Evolutionary conservation across 2,113 vertebrate species (phyloP), one percentile per base, ranked within the genome.

Genomic region (Myxocyprinus asiaticus): DNA sequence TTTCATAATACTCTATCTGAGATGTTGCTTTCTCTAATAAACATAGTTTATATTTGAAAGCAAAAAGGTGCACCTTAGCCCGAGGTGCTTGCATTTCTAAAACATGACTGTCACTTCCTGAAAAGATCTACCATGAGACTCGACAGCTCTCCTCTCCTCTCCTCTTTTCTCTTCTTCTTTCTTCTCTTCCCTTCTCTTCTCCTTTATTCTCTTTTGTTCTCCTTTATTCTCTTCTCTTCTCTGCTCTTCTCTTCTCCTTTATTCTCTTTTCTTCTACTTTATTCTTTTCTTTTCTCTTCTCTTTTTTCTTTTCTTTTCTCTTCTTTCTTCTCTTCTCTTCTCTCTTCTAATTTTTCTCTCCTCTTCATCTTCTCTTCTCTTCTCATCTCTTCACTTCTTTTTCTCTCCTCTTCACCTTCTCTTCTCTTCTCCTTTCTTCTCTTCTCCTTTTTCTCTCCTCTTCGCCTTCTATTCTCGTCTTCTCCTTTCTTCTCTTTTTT

Each of bases 91-190:
- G 43, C 10, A 11, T 79, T 79, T 72, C 64, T 47, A 66, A 51
- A 69, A 79, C 59, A 1, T 81, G 79, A 56, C 3, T 68, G 48
- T 67, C 56, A 33, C 22, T 33, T 33, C 22, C 22, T 33, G 22
- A 33, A 33, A 33, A 33, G 22, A 33, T 33, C 22, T 33, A 33
- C 22, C 77, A 33, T 71, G 63, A 51, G 42, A 61, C 66, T 17
- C 77, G 71, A 56, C 22, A 1, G 22, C 22, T 33, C 22, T 33
- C 22, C 22, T 22, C 86, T 84, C 82, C 86, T 84, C 86, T 85
- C 85, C 12, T 50, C 50, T n/a, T 42, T 74, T 59, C 77, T 55
- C 59, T 15, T 84, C 55, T 67, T 86, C n/a, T 33, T 3, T 33
- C 22, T 33, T 33, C 22, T 33, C 22, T 33, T 33, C 22, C 3